Evolutionary conservation across 2,888 invertebrate genomes (phyloP).

Genomic region (Peribatodes rhomboidaria): DNA sequence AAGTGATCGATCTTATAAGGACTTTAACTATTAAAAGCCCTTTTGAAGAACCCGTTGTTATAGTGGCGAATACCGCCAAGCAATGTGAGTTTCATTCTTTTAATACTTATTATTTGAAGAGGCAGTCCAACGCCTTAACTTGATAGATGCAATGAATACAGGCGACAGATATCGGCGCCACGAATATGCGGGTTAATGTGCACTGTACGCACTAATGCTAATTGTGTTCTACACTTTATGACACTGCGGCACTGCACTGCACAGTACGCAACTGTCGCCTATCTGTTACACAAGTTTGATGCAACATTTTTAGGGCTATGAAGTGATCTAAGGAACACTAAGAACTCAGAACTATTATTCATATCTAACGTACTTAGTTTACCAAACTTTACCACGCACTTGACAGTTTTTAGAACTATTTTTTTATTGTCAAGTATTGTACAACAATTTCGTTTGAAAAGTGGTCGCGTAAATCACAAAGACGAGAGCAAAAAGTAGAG

Average conservation of each 20-base stretch:
- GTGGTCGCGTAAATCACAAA: conserved; percentile 7
- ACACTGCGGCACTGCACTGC: conserved; percentile 37
- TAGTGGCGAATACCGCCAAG: too few relatives aligned
- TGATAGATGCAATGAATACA: conserved; percentile 63
- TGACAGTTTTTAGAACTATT: too few relatives aligned
- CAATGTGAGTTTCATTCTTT: too few relatives aligned
- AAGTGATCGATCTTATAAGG: too few relatives aligned
- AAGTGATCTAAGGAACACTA: too few relatives aligned
- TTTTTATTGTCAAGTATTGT: conserved; percentile 8
- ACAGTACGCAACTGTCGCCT: conserved; percentile 52
- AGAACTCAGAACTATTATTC: too few relatives aligned
- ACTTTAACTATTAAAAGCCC: too few relatives aligned
- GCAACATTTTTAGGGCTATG: conserved; percentile 23
- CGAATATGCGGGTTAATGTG: conserved; percentile 76
- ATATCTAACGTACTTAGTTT: too few relatives aligned
- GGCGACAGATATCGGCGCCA: conserved; percentile 70
- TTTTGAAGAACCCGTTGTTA: too few relatives aligned
- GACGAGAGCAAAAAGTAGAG: too few relatives aligned
- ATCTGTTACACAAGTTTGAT: conserved; percentile 32
- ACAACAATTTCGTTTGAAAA: conserved; percentile 13
- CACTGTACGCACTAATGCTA: conserved; percentile 52
- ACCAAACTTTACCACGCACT: too few relatives aligned
- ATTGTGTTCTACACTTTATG: conserved; percentile 50
- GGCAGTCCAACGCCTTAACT: conserved; percentile 50
- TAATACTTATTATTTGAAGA: too few relatives aligned